These are phyloP conservation scores for Fregetta grallaria DNA, from an alignment of 2,113 vertebrate genomes.

Conservation along the genomic window DNA sequence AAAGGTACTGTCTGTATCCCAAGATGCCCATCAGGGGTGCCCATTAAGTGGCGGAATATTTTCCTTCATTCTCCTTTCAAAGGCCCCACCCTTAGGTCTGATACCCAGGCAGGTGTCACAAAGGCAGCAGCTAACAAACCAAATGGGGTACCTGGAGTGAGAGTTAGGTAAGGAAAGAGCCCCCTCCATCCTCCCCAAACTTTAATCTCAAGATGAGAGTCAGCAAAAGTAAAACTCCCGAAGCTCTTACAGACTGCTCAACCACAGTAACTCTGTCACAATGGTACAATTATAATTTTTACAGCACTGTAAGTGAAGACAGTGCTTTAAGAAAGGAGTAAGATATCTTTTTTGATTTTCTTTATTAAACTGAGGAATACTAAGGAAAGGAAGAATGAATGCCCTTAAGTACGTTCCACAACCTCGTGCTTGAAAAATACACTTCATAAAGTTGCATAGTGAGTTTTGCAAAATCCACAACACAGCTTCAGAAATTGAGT, in stretches of 20 bases:
- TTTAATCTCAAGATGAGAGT: neutral
- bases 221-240: neutral
- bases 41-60: neutral
- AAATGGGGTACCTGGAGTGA: neutral
- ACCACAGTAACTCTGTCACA: neutral
- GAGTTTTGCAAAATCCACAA: neutral
- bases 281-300: neutral
- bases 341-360: neutral
- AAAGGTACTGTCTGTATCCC: neutral
- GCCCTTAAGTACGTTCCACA: neutral
- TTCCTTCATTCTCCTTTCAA: neutral
- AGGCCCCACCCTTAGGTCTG: neutral
- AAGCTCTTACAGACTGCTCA: neutral
- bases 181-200: neutral
- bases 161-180: neutral
- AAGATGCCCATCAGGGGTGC: fast-evolving
- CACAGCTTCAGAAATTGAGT: neutral
- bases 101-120: neutral
- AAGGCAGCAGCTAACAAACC: neutral
- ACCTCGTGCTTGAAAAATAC: neutral
- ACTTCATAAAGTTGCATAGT: neutral
- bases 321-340: neutral
- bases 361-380: neutral
- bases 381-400: neutral
- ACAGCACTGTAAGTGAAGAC: neutral